phyloP scores from a whole-genome alignment of 2,113 vertebrate genomes.

The Prolemur simus region DNA sequence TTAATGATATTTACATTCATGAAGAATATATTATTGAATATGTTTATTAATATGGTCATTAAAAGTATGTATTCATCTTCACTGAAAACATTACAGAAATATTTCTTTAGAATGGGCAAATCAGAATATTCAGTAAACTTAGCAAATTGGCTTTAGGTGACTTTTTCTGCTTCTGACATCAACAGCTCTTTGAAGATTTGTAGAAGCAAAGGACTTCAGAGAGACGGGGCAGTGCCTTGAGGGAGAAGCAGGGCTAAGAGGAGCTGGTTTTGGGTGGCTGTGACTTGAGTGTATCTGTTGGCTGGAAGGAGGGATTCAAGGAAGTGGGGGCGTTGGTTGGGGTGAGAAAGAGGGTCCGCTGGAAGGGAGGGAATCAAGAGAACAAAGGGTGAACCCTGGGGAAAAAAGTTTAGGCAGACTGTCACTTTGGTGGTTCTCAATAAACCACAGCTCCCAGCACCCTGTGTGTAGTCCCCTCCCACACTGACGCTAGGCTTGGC shows the following conservation, averaged over 20 bases:
- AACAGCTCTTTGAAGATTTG: neutral
- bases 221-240: neutral
- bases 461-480: too few species aligned
- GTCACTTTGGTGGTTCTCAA: neutral
- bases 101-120: neutral
- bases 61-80: neutral
- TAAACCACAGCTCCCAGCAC: neutral
- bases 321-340: neutral
- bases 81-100: neutral
- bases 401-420: neutral
- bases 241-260: neutral
- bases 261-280: neutral
- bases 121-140: neutral
- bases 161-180: neutral
- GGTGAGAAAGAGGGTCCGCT: neutral
- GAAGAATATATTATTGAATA: neutral
- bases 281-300: neutral
- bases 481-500: neutral
- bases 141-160: neutral
- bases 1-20: neutral
- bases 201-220: neutral
- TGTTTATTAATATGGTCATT: neutral
- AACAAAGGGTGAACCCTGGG: neutral
- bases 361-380: neutral
- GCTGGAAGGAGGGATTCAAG: neutral